Evolutionary conservation across 2,888 invertebrate genomes (phyloP).

Genomic region (Rhodophaea formosa): DNA sequence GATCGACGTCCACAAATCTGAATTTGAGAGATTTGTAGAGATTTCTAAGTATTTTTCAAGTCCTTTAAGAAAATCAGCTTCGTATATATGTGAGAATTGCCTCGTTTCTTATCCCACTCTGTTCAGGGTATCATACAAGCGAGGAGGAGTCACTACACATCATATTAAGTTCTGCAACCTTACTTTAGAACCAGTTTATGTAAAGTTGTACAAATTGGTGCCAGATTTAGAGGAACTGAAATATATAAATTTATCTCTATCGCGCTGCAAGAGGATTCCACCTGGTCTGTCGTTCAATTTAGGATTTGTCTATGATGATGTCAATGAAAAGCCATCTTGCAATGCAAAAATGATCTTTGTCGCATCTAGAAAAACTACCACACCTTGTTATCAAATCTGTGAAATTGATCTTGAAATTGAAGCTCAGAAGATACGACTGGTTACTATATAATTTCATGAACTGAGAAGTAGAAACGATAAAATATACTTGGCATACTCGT

Average conservation of each 20-base stretch:
- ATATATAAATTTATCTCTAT: constrained; percentile 59
- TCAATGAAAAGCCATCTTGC: constrained; percentile 52
- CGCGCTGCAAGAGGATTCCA: constrained; percentile 63
- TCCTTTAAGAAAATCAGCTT: constrained; percentile 63
- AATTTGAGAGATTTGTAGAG: constrained; percentile 65
- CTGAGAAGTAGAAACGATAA: too few relatives aligned
- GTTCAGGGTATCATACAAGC: constrained; percentile 56
- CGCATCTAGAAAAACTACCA: constrained; percentile 63
- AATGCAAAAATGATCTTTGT: constrained; percentile 67
- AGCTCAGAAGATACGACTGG: constrained; percentile 46
- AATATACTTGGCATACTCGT: too few relatives aligned
- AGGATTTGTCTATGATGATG: constrained; percentile 63
- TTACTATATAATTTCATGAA: constrained; percentile 20
- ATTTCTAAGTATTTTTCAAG: constrained; percentile 71
- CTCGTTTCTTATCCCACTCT: constrained; percentile 61
- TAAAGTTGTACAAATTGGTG: constrained; percentile 62
- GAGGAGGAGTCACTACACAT: constrained; percentile 56
- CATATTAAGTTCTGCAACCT: constrained; percentile 64
- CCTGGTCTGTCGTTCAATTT: constrained; percentile 65
- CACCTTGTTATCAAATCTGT: constrained; percentile 71
- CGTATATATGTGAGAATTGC: constrained; percentile 62
- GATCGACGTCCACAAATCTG: constrained; percentile 39
- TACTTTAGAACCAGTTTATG: constrained; percentile 61
- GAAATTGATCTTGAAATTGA: constrained; percentile 63
- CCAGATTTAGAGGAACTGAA: constrained; percentile 67